Evolutionary conservation across 2,113 vertebrate genomes (phyloP), one percentile per base, ranked within the genome.

Genomic region (Muntiacus muntjak): DNA sequence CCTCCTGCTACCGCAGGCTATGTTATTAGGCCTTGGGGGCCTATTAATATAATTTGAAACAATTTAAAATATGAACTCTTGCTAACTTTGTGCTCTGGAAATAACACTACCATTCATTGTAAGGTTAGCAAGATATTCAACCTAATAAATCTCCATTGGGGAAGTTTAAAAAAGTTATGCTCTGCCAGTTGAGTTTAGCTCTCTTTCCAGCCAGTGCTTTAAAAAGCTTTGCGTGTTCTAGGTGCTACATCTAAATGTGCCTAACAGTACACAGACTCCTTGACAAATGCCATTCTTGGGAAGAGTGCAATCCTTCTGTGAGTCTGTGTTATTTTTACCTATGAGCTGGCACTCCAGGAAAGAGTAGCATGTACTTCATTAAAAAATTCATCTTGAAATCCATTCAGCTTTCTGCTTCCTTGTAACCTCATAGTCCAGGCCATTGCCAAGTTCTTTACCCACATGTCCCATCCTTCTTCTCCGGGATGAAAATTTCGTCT

Each of bases 321-420:
- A 89, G 67, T 11, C 74, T 91, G 0, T 4, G 92, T 89, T 94
- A 81, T n/a, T 92, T 95, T 95, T 40, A n/a, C 95, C n/a, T 93
- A 7, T 28, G 91, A 82, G 13, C 7, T 94, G 92, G 13, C 74
- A 45, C 50, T 92, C 83, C 50, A 86, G 47, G 82, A 36, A 84
- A 89, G 87, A 97, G 85, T 55, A 81, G 36, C 86, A 2, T 13
- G 17, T 25, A 33, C 14, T 16, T 94, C 90, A 97, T 96, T 96
- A 91, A 96, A 86, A 81, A 71, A 74, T 62, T 62, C 55, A 54
- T 91, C 95, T 96, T 92, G 92, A 94, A 83, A 55, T 78, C 64
- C 78, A 85, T 95, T 95, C 67, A 89, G 60, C 91, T 82, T 82
- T 91, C 82, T 94, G 40, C 60, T 7, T 88, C 57, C 87, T 84